A percentile compares a stretch with the other conserved stretches of the same genome.
phyloP scores from a whole-genome alignment of 1,140 invertebrate genomes.

The Hermatobates lingyangjiaoensis region DNA sequence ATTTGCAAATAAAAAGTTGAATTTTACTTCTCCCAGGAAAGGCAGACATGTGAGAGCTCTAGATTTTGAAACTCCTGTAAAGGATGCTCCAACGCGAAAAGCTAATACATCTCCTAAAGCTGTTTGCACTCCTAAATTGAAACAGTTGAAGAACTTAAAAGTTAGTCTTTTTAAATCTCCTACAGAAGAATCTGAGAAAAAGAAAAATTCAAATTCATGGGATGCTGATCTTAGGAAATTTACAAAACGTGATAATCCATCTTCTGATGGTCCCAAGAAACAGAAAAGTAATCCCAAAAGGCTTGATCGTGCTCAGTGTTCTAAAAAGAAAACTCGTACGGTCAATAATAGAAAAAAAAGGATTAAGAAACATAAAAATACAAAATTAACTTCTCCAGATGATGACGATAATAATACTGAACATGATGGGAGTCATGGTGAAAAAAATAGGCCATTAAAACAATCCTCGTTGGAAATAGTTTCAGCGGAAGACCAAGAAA shows the following conservation, averaged over 20 bases:
- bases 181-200: slow-evolving; percentile 1
- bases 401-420: neutral
- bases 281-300: neutral
- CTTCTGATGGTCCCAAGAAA: slow-evolving; percentile 3
- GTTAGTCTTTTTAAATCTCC: slow-evolving; percentile 6
- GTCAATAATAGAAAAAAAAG: neutral
- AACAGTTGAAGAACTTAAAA: neutral
- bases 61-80: slow-evolving; percentile 9
- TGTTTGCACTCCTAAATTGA: neutral
- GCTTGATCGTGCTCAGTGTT: neutral
- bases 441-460: too few relatives aligned
- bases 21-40: slow-evolving; percentile 7
- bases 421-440: too few relatives aligned
- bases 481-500: too few relatives aligned
- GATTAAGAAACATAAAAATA: neutral
- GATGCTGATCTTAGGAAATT: slow-evolving; percentile 8
- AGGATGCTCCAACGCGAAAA: neutral
- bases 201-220: slow-evolving; percentile 3
- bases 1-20: neutral
- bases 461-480: too few relatives aligned
- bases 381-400: neutral
- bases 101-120: slow-evolving; percentile 8
- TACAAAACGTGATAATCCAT: slow-evolving; percentile 2
- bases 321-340: neutral
- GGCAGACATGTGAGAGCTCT: slow-evolving; percentile 6